phyloP scores from a whole-genome alignment of 2,797 vertebrate species.

The Allobates femoralis region DNA sequence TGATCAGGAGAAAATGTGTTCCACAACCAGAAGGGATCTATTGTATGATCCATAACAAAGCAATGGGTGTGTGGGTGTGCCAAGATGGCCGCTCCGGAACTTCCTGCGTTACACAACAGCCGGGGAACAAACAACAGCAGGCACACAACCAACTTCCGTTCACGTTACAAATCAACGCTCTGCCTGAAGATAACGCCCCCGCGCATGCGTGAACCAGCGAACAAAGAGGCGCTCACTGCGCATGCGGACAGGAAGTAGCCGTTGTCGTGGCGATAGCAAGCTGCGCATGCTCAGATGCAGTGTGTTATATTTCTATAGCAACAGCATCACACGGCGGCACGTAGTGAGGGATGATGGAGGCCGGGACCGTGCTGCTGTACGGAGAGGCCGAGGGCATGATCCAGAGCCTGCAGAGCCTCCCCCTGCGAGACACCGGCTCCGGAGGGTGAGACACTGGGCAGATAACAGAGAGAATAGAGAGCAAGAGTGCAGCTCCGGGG shows the following conservation, averaged over 20 bases:
- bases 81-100: conserved; percentile 12
- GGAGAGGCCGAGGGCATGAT: conserved; percentile 83
- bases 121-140: not conserved
- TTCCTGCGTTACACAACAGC: conserved; percentile 47
- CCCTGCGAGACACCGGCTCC: conserved; percentile 80
- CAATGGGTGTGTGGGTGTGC: conserved; percentile 47
- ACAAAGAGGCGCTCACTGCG: conserved; percentile 35
- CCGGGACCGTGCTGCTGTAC: conserved; percentile 70
- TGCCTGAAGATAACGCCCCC: not conserved
- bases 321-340: conserved; percentile 34
- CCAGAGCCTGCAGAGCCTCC: conserved; percentile 76
- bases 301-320: conserved; percentile 66
- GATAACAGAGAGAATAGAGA: not conserved
- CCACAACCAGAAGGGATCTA: not conserved
- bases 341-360: conserved; percentile 71
- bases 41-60: conserved; percentile 26
- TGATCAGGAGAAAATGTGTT: no score
- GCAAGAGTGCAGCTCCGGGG: not conserved
- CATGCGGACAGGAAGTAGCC: not conserved
- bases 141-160: conserved; percentile 44
- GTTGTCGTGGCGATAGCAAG: conserved; percentile 10
- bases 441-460: conserved; percentile 60
- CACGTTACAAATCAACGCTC: not conserved
- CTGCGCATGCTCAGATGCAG: conserved; percentile 45
- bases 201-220: conserved; percentile 44